Evolutionary conservation across 92 coral and sea anemone species (phyloP), one percentile per base, ranked within the genome.

Genomic region (Zoanthus gigantus): DNA sequence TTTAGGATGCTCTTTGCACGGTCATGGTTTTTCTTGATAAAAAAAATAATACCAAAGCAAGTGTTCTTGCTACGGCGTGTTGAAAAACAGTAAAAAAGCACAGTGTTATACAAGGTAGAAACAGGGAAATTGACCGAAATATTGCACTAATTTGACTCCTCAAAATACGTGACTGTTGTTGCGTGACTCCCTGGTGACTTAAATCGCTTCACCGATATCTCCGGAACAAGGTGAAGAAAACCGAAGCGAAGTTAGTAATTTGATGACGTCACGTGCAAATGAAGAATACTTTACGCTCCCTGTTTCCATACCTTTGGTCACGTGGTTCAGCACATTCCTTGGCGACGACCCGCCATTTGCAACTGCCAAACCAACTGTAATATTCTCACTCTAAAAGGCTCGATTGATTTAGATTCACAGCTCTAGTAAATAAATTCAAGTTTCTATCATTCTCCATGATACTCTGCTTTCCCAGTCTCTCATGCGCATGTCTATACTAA

Each of bases 311-410:
- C 65, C 65, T 57, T 57, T 57, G 65, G 65, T 57, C 65, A 57
- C 65, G 65, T 57, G 65, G 65, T 57, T 57, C 65, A 57, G 65
- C 65, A 57, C 65, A 57, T 57, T 57, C 65, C 65, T 57, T 57
- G 65, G 65, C 65, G 65, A 57, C 65, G 65, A 57, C 65, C 65
- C 65, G 65, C 65, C 65, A 57, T 57, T 57, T 57, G 65, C 65
- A 57, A 57, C 65, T 57, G 65, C 65, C 65, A 57, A 57, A 57
- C 65, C 65, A 57, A 57, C 65, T 57, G 63, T 57, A 57, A 57
- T 57, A 57, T 57, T 57, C 63, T 57, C 63, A 57, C 15, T 57
- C 63, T 57, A 57, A 57, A 57, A 34, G 42, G 42, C 42, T 34
- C 42, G 42, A 34, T 34, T 34, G 42, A 34, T 34, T 34, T 34